Evolutionary conservation across 2,797 vertebrate species (phyloP).

Genomic region (Leuciscus waleckii): DNA sequence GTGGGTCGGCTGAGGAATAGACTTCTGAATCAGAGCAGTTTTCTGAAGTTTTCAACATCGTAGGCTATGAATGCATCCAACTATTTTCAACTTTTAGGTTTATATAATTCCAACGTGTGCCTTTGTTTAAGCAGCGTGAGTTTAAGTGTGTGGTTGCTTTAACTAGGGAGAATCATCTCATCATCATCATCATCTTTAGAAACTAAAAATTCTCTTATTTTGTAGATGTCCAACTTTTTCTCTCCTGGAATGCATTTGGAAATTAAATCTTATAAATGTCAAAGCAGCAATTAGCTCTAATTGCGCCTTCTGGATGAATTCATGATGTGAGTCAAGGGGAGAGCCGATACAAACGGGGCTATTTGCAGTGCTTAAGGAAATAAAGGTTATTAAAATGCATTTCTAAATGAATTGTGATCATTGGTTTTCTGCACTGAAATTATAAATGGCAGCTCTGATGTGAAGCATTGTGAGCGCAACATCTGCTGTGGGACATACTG

Average conservation of each 20-base stretch:
- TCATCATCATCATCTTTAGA: not conserved
- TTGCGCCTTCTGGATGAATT: conserved; percentile 48
- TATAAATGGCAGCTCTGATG: conserved; percentile 61
- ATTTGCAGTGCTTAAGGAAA: conserved; percentile 53
- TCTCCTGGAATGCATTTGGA: conserved; percentile 6
- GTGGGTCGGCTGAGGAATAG: conserved; percentile 6
- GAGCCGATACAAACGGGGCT: not conserved
- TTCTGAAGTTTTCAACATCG: not conserved
- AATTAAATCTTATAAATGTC: conserved; percentile 55
- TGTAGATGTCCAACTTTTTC: conserved; percentile 26
- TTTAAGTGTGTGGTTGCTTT: not conserved
- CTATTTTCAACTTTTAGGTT: not conserved
- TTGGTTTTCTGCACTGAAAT: conserved; percentile 40
- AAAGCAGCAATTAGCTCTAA: conserved; percentile 53
- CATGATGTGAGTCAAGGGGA: conserved; percentile 28
- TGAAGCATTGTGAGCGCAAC: conserved; percentile 40
- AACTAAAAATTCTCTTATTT: not conserved
- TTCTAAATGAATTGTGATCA: conserved; percentile 46
- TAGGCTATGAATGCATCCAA: not conserved
- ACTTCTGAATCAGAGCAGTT: conserved; percentile 6
- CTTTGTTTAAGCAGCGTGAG: not conserved
- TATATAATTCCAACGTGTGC: not conserved
- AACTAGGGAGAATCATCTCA: not conserved
- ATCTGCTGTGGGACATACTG: conserved; percentile 42
- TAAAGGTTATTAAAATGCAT: conserved; percentile 40